Base-by-base conservation (phyloP, 2,888 invertebrate genomes). In the Ophioninae sp. region DNA sequence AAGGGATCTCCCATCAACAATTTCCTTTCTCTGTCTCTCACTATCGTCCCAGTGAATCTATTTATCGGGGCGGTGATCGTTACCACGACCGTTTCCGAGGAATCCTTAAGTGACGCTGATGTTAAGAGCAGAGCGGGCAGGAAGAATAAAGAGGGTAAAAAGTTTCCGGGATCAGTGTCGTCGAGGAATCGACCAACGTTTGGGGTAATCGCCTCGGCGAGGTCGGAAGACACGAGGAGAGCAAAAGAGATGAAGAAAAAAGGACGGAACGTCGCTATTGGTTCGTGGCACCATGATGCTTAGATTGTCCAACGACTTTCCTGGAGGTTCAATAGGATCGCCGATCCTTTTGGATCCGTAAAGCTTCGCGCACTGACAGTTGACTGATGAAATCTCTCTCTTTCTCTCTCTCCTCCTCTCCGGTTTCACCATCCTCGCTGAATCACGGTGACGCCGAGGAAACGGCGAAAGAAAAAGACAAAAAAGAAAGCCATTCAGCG, bases 381-480 rank as follows among this genome's bases (percentile, higher is more conserved):
- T 89, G 90, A 89, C 88, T 87, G 89, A 90, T 89, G 90, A 89
- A 88, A 88, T 85, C 86, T 87, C 82, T 86, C 0, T 7, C 13
- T 44, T 13, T 44, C 44, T 44, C 44, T 44, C 10, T 44, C 44
- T 44, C 44, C 13, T 13, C 13, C 8, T 44, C 44, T 10, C 44
- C 30, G 30, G 30, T 30, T 2, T 30, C 44, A 10, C 44, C 8
- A 13, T 44, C 75, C 74, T 83, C 81, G 73, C 76, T 23, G 50
- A 77, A 67, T 67, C 69, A 65, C 65, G 79, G 70, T 70, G 23
- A 77, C 77, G 41, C 44, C 44, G 50, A 61, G 69, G 78, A 57
- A 57, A 17, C 23, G 13, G 8, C 17, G 44, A 39, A 59, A 20
- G 57, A 67, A 67, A 79, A 67, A 56, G 21, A 64, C 30, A 61